Evolutionary conservation across 2,113 vertebrate species (phyloP).

Genomic region (Malurus cyaneus): DNA sequence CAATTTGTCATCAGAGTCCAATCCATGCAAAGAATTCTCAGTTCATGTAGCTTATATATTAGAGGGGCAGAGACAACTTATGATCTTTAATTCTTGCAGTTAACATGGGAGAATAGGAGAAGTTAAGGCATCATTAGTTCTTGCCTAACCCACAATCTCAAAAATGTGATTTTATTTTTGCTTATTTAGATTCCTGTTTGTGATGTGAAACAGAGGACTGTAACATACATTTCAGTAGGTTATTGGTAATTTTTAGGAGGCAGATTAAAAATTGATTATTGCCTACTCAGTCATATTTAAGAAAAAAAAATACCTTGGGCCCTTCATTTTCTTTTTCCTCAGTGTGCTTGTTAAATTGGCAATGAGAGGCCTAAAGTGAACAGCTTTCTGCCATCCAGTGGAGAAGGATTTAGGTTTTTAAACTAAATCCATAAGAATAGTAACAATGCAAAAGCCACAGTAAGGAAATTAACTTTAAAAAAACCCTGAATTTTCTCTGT

Average conservation of each 20-base stretch:
- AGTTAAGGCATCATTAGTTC: neutral
- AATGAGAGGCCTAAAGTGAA: neutral
- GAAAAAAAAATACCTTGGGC: neutral
- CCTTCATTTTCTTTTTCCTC: neutral
- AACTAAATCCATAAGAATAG: neutral
- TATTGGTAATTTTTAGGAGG: neutral
- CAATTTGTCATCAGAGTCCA: neutral
- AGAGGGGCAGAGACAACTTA: neutral
- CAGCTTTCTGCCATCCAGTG: neutral
- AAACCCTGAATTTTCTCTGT: neutral
- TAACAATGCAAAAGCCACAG: neutral
- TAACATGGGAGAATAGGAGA: neutral
- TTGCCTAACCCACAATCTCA: neutral
- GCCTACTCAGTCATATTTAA: neutral
- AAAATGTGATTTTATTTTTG: neutral
- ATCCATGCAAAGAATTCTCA: neutral
- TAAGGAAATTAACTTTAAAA: neutral
- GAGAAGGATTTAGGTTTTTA: neutral
- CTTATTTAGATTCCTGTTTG: neutral
- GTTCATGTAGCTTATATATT: rapidly evolving
- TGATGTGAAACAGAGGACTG: neutral
- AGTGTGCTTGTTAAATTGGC: neutral
- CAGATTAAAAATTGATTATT: neutral
- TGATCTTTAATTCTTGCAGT: neutral
- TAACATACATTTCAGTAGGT: neutral